Evolutionary conservation across 2,888 invertebrate species (phyloP).

Genomic region (Eilema griseolum): DNA sequence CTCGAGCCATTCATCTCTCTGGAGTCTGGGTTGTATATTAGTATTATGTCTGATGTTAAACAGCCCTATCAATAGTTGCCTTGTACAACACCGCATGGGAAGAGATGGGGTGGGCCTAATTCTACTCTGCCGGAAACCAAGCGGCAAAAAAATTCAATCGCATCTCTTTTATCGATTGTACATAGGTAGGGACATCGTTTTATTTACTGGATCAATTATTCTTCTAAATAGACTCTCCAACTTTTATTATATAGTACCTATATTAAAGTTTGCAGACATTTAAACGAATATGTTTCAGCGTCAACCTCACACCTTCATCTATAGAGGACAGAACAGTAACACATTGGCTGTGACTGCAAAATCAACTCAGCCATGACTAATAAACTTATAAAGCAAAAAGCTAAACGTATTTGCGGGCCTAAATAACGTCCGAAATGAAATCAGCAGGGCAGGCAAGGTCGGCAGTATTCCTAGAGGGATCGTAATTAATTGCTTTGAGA

Average conservation of each 20-base stretch:
- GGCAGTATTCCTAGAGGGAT: slow-evolving; percentile 52
- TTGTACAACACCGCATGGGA: too few relatives aligned
- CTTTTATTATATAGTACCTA: not conserved
- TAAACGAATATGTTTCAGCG: not conserved
- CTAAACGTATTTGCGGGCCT: slow-evolving; percentile 24
- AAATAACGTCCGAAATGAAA: slow-evolving; percentile 49
- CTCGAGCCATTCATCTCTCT: too few relatives aligned
- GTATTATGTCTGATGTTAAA: too few relatives aligned
- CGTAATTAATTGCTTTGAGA: slow-evolving; percentile 62
- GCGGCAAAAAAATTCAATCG: too few relatives aligned
- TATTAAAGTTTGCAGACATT: not conserved
- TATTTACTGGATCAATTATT: too few relatives aligned
- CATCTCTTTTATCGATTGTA: too few relatives aligned
- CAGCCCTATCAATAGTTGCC: too few relatives aligned
- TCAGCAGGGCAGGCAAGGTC: slow-evolving; percentile 52
- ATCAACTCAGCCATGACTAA: not conserved
- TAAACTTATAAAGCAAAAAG: slow-evolving; percentile 21
- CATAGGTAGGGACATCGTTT: too few relatives aligned
- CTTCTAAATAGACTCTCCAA: too few relatives aligned
- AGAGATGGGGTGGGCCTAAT: too few relatives aligned
- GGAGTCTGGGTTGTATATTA: too few relatives aligned
- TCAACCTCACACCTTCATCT: not conserved
- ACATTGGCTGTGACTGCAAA: not conserved
- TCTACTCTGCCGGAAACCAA: too few relatives aligned
- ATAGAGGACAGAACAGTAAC: not conserved